Evolutionary conservation across 2,113 vertebrate species (phyloP).

Genomic region (Phycodurus eques): DNA sequence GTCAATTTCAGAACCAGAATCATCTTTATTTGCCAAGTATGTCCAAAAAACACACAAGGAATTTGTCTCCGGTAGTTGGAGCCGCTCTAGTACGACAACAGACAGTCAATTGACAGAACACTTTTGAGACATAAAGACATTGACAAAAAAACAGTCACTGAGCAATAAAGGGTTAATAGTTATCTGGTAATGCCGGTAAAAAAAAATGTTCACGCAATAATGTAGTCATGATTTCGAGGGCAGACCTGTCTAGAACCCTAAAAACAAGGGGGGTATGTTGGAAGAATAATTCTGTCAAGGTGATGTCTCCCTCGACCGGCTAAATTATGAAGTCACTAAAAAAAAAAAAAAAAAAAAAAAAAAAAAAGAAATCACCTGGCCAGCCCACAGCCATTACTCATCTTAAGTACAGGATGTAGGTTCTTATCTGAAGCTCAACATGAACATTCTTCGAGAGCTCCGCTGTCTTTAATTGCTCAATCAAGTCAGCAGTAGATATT

Average conservation of each 20-base stretch:
- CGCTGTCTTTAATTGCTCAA: conserved; percentile 4
- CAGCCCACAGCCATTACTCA: not conserved
- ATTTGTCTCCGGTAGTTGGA: no score
- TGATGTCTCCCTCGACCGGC: not conserved
- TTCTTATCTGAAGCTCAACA: conserved; percentile 3
- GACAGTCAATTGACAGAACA: no score
- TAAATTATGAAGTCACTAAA: not conserved
- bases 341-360: not conserved
- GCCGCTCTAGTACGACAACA: no score
- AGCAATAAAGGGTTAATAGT: no score
- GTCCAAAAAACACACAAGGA: no score
- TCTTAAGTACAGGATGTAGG: not conserved
- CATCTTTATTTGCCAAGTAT: no score
- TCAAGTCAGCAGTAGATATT: conserved; percentile 11
- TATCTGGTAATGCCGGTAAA: no score
- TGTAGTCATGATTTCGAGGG: not conserved
- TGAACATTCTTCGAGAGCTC: not conserved
- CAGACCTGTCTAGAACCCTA: not conserved
- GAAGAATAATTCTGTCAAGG: not conserved
- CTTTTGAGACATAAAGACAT: no score
- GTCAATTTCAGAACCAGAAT: not conserved
- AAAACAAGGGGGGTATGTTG: not conserved
- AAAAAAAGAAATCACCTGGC: not conserved
- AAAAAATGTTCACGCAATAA: no score
- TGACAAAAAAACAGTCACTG: no score